Evolutionary conservation across 2,888 invertebrate species (phyloP).

Genomic region (Pimpla rufipes): DNA sequence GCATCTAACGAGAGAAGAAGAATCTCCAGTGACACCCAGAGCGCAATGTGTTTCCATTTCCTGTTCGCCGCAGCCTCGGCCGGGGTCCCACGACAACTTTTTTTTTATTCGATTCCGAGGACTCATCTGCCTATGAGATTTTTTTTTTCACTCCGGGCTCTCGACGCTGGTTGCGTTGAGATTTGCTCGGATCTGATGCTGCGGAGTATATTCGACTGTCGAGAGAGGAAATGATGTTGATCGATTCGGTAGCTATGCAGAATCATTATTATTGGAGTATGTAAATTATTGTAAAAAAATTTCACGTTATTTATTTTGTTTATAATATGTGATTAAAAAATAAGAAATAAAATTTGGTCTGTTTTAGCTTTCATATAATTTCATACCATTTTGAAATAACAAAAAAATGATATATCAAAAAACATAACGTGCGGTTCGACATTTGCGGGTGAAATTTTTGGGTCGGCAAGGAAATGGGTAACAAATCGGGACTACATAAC

Average conservation of each 20-base stretch:
- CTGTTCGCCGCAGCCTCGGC: conserved; percentile 36
- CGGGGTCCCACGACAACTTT: conserved; percentile 44
- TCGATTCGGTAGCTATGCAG: not conserved
- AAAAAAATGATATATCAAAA: too few relatives aligned
- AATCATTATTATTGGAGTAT: not conserved
- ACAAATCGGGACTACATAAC: too few relatives aligned
- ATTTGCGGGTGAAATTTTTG: too few relatives aligned
- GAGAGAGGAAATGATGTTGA: not conserved
- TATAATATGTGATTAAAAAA: too few relatives aligned
- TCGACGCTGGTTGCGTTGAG: not conserved
- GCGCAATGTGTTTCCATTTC: conserved; percentile 60
- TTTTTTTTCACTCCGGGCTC: not conserved
- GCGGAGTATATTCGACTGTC: not conserved
- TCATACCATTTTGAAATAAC: too few relatives aligned
- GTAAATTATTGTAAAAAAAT: too few relatives aligned
- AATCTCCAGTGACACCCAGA: conserved; percentile 31
- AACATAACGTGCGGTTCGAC: too few relatives aligned
- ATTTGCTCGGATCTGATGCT: not conserved
- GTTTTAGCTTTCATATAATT: too few relatives aligned
- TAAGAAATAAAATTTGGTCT: too few relatives aligned
- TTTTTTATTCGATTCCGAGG: conserved; percentile 27
- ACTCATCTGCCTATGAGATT: conserved; percentile 37
- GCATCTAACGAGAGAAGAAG: conserved; percentile 51
- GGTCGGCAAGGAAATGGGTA: too few relatives aligned
- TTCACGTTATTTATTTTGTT: too few relatives aligned